Evolutionary conservation across 2,797 vertebrate species (phyloP), one percentile per base, ranked within the genome.

Genomic region (Pipistrellus pygmaeus): DNA sequence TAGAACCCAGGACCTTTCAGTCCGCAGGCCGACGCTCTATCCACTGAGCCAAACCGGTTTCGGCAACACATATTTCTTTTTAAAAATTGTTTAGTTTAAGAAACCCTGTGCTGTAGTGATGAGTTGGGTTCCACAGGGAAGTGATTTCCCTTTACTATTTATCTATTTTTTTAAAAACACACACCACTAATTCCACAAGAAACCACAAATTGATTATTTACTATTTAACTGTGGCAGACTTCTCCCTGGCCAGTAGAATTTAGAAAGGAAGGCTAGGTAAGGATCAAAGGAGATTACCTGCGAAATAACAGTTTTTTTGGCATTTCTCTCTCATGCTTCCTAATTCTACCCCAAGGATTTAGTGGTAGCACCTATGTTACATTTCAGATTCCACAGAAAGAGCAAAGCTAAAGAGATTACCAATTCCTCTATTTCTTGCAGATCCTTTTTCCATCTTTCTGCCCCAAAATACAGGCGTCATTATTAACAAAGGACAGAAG

Each of bases 401-500:
- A 97, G 78, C 84, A 97, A 97, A 96, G 89, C 93, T 98, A 97
- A 98, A 96, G 93, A 96, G 94, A 97, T 97, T 94, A 97, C 85
- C 95, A 97, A 94, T 98, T 97, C 96, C 94, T 96, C 90, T 97
- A 98, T 97, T 98, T 98, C 97, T 96, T 97, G 78, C 91, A 97
- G 97, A 97, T 97, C 94, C 94, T 90, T 94, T 89, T 93, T 89
- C 92, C 69, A n/a, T 92, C 94, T 96, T 98, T 97, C 97, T 98
- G 95, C 75, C 92, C 94, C 94, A 93, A 97, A 98, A 91, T 97
- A 88, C 96, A 97, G 96, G 72, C 96, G 97, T 96, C 87, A 68
- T 98, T 98, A 98, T 97, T 97, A 97, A 97, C 95, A 97, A 98
- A 96, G 98, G 98, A 97, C 97, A 96, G 94, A 97, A 97, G 90